Percentiles rank a stretch among this genome's conserved stretches.
These are phyloP conservation scores for Pangasianodon gigas DNA, from an alignment of 2,113 vertebrate genomes.

Conservation along the genomic window DNA sequence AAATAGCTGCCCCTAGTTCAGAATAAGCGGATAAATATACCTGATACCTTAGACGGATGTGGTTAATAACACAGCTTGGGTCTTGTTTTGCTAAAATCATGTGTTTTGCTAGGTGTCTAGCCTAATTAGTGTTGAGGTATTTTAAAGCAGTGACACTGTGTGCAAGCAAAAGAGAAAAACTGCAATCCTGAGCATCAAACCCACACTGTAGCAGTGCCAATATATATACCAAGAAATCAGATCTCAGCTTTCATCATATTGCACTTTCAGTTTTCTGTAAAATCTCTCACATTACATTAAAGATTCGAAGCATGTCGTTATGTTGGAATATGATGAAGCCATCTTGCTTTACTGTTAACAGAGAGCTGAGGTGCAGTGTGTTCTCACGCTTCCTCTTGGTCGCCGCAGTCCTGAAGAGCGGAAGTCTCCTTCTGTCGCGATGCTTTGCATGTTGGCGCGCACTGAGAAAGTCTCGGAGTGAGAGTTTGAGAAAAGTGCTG, in stretches of 20 bases:
- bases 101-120: background rate
- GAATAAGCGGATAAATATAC: background rate
- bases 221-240: conserved; percentile 45
- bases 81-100: background rate
- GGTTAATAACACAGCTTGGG: background rate
- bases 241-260: conserved; percentile 47
- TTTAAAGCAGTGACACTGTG: background rate
- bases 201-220: conserved; percentile 50
- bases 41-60: background rate
- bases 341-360: background rate
- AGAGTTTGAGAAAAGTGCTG: background rate
- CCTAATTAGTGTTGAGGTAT: background rate
- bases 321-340: conserved; percentile 5
- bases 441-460: background rate
- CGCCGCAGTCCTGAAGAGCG: background rate
- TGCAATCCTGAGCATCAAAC: conserved; percentile 42
- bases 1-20: background rate
- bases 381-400: background rate
- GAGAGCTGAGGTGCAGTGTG: background rate
- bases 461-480: background rate
- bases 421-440: background rate
- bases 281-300: conserved; percentile 41
- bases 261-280: conserved; percentile 59
- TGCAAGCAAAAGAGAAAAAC: conserved; percentile 29
- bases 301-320: background rate